Base-by-base conservation (phyloP, 2,113 vertebrate species). In the Syrrhaptes paradoxus region DNA sequence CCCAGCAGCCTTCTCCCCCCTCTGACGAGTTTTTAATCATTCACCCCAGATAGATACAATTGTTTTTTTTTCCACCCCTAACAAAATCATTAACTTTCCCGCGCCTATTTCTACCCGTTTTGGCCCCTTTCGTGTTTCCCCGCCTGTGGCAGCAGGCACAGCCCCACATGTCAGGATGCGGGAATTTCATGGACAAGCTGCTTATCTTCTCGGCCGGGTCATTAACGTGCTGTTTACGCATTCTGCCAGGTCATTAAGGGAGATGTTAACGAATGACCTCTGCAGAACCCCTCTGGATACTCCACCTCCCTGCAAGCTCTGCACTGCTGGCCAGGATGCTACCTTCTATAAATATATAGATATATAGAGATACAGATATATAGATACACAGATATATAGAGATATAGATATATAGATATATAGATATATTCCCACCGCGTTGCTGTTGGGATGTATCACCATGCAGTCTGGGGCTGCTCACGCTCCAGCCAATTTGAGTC, bases 161-260 rank as follows among this genome's bases (percentile, higher is more conserved):
- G 75, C 58, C 72, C 59, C 22, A 57, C 62, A 1, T 88, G 7
- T 36, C 2, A 20, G 71, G 78, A n/a, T 3, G 28, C 3, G 22
- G 82, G 88, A 71, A 95, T 92, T 55, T 25, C 82, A 18, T 82
- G 4, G 34, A 80, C 85, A 81, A 80, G 85, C 85, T 46, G 82
- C 88, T 90, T 83, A 87, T 83, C 94, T 79, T 63, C 95, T 24
- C 78, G 5, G 81, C 93, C 90, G 52, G 92, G 45, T 91, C 95
- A 95, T 93, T 94, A 93, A 85, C 68, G 26, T 22, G 84, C 77
- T 71, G 45, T 25, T 36, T 65, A 76, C 15, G 18, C 12, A 14
- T 78, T 83, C 94, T 84, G 84, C 73, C 48, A 25, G 91, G 80
- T 81, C 76, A 81, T 92, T 90, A 90, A 67, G 79, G 61, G 70